Evolutionary conservation across 92 coral and sea anemone genomes (phyloP).

Genomic region (Siderastrea radians): DNA sequence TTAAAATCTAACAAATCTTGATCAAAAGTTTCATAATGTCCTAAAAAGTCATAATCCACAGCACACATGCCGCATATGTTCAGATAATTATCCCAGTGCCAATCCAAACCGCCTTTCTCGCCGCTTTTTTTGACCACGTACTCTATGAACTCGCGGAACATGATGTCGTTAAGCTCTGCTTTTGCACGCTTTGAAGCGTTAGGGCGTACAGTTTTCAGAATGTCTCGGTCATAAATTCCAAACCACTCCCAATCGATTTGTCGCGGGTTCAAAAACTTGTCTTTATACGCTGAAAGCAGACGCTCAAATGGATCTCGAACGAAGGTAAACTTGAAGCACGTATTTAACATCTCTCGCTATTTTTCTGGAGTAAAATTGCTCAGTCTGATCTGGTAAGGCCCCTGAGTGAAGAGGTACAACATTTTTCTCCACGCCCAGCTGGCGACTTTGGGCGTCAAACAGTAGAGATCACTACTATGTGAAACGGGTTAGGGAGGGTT

Average conservation of each 20-base stretch:
- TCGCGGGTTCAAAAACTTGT: constrained; percentile 4
- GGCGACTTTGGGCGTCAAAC: background rate
- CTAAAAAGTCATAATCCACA: constrained; percentile 2
- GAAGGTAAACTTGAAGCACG: constrained; percentile 6
- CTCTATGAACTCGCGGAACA: background rate
- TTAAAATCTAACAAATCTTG: background rate
- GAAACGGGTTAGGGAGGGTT: background rate
- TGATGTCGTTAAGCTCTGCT: background rate
- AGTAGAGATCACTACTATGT: background rate
- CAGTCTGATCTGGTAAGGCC: background rate
- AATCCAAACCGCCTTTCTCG: background rate
- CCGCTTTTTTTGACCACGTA: constrained; percentile 5
- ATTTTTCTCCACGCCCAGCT: background rate
- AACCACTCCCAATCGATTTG: background rate
- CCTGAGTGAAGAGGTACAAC: background rate
- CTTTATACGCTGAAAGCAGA: constrained; percentile 11
- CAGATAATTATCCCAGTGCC: constrained; percentile 14
- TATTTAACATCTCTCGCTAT: background rate
- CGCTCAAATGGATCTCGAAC: constrained; percentile 11
- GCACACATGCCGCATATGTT: constrained; percentile 7
- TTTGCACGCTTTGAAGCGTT: background rate
- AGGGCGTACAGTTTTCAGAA: background rate
- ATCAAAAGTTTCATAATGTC: constrained; percentile 12
- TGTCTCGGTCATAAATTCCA: background rate
- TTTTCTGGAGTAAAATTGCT: background rate